A percentile compares a stretch with the other conserved stretches of the same genome.
Conservation (phyloP, 1,140 invertebrate species). For the Penaeus vannamei region DNA sequence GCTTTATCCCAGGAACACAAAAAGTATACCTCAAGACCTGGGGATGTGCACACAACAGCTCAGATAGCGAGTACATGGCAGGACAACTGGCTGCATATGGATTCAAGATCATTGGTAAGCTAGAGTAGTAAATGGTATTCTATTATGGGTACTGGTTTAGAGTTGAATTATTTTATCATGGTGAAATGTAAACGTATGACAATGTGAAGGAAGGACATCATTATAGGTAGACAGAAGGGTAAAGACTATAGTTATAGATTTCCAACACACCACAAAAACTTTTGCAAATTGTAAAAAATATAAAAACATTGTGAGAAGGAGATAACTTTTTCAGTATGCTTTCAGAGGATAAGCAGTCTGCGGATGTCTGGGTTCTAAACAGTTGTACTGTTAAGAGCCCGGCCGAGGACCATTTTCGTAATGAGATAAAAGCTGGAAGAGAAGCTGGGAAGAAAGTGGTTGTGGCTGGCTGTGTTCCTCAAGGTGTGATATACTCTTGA, state of each 20-base stretch:
- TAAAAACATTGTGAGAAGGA: too few species aligned
- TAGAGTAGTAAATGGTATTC: conserved; percentile 26
- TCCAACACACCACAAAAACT: too few species aligned
- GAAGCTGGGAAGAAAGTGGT: conserved; percentile 88
- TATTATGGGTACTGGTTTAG: not conserved
- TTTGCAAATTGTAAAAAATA: not conserved
- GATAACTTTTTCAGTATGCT: conserved; percentile 3
- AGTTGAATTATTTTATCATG: too few species aligned
- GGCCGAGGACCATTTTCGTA: conserved; percentile 94
- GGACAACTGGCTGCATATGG: conserved; percentile 91
- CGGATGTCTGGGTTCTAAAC: conserved; percentile 96
- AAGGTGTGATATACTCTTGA: conserved; percentile 73
- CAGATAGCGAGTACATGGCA: conserved; percentile 90
- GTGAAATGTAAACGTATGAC: too few species aligned
- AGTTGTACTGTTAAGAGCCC: conserved; percentile 98
- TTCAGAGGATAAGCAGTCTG: conserved; percentile 82
- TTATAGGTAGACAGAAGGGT: too few species aligned
- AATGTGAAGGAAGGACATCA: too few species aligned
- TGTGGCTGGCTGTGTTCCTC: conserved; percentile 96
- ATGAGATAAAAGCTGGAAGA: conserved; percentile 80
- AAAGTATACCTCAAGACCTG: conserved; percentile 95
- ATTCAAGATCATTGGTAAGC: conserved; percentile 82
- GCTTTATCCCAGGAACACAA: conserved; percentile 89
- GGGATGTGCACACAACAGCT: conserved; percentile 95
- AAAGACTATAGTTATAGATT: too few species aligned